phyloP scores from a whole-genome alignment of 2,113 vertebrate genomes.

The Panthera leo region DNA sequence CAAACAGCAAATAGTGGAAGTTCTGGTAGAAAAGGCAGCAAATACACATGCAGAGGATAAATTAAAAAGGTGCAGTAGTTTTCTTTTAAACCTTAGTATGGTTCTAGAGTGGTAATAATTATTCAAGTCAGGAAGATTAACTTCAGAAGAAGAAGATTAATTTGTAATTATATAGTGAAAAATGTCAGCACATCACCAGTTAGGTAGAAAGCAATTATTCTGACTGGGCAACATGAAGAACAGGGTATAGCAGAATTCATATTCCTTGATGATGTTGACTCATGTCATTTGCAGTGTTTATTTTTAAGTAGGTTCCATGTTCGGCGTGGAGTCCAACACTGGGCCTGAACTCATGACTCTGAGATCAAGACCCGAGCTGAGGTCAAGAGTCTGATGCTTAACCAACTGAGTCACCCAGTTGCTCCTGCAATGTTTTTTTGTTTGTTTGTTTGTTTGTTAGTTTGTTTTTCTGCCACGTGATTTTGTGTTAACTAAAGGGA shows the following conservation, averaged over 20 bases:
- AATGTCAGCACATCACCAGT: background rate
- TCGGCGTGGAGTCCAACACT: no score
- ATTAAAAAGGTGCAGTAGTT: slow-evolving; percentile 79
- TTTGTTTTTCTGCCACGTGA: background rate
- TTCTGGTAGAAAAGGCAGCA: slow-evolving; percentile 88
- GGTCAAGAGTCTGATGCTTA: no score
- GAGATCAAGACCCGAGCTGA: no score
- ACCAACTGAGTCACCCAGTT: no score
- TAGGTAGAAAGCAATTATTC: background rate
- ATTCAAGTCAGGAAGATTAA: background rate
- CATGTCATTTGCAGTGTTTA: background rate
- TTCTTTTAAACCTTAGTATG: background rate
- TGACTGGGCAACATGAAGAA: background rate
- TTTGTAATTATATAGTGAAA: background rate
- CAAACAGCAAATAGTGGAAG: slow-evolving; percentile 88
- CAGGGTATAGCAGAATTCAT: background rate
- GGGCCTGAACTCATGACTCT: no score
- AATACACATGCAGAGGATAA: slow-evolving; percentile 85
- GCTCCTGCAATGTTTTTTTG: background rate
- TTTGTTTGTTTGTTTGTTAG: no score
- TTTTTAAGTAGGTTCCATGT: no score
- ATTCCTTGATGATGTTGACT: background rate
- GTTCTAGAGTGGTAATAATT: background rate
- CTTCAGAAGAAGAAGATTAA: background rate
- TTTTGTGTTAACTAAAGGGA: background rate